Base-by-base conservation (phyloP, 2,797 vertebrate genomes). In the Remorina albescens region DNA sequence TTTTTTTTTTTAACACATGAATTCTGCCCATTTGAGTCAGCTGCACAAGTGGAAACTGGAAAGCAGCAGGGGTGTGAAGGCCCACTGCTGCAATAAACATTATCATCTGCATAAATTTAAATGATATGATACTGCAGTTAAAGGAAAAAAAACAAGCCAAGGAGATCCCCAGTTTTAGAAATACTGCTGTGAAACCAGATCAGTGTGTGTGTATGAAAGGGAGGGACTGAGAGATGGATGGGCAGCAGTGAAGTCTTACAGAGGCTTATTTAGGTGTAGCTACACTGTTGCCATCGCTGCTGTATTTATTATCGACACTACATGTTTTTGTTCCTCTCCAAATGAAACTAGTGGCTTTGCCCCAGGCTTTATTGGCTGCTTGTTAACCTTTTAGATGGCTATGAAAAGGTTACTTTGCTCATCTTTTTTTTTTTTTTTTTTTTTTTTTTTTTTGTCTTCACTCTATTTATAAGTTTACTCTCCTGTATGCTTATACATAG, bases 351-450 rank as follows among this genome's bases (percentile, higher is more conserved):
- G 71, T 54, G 57, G 67, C 71, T 85, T 75, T 78, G 74, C 71
- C 76, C 58, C 64, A 19, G 67, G 80, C 67, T 90, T 86, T 86
- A 86, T 85, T 81, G 84, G 78, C 68, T 83, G 78, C 89, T 91
- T 91, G 87, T 93, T 91, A 93, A 93, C 91, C 89, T 93, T 93
- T 93, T 74, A 89, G 82, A 82, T 77, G 66, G 62, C 67, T 81
- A 85, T 90, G 84, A 89, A 92, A 93, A 93, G 90, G 91, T 91
- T 88, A 84, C 66, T 61, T 60, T 74, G 67, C 86, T 87, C 80
- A 83, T 79, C 87, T 74, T 84, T 74, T 86, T 54, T 47, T 46
- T 65, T 57, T 50, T 44, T 65, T 54, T 47, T 46, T 65, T 57
- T 50, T 44, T 65, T 74, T 84, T 74, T 86, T 54, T 47, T 46